Percentiles rank a stretch among this genome's conserved stretches.
phyloP scores from a whole-genome alignment of 2,888 invertebrate genomes.

The Alloplasta piceator region DNA sequence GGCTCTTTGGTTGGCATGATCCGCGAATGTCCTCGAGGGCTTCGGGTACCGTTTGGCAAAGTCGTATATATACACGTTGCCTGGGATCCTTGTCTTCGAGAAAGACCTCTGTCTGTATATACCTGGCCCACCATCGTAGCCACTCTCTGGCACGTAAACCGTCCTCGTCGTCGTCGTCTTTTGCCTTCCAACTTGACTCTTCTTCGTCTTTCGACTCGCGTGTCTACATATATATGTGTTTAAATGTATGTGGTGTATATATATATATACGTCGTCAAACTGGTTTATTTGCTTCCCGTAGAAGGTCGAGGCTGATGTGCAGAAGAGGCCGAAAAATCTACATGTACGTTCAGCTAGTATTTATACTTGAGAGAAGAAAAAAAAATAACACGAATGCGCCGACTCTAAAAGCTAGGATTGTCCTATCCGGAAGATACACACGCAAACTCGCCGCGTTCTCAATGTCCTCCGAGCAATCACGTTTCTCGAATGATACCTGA shows the following conservation, averaged over 20 bases:
- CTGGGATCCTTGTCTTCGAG: background rate
- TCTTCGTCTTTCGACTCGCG: conserved; percentile 42
- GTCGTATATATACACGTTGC: conserved; percentile 33
- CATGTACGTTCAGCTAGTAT: conserved; percentile 49
- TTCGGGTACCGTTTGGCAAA: conserved; percentile 66
- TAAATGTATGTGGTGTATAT: conserved; percentile 3
- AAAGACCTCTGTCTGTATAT: conserved; percentile 11
- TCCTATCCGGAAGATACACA: conserved; percentile 37
- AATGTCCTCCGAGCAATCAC: conserved; percentile 43
- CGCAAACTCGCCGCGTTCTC: background rate
- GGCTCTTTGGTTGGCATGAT: conserved; percentile 51
- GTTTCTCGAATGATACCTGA: conserved; percentile 72
- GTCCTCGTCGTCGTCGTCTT: conserved; percentile 31
- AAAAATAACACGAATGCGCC: conserved; percentile 35
- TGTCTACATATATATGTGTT: background rate
- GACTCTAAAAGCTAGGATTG: conserved; percentile 39
- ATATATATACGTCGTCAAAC: conserved; percentile 73
- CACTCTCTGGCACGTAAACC: conserved; percentile 49
- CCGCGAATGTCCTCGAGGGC: conserved; percentile 60
- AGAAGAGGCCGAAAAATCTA: conserved; percentile 62
- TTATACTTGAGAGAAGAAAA: background rate
- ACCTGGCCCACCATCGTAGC: conserved; percentile 50
- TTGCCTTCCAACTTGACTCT: conserved; percentile 32
- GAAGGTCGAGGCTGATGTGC: conserved; percentile 65
- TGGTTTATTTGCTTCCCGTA: conserved; percentile 75